Evolutionary conservation across 2,797 vertebrate species (phyloP).

Genomic region (Dryobates pubescens): DNA sequence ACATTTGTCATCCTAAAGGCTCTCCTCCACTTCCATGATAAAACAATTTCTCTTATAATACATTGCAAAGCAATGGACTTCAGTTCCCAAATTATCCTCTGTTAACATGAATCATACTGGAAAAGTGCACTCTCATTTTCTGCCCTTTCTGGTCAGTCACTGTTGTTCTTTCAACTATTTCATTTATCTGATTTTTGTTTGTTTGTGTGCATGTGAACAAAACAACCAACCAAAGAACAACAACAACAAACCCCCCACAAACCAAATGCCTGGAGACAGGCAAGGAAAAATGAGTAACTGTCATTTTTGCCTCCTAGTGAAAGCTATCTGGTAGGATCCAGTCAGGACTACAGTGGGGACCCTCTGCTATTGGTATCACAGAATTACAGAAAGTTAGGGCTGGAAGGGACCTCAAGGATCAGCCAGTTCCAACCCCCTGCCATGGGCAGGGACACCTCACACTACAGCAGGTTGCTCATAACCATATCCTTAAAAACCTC

Average conservation of each 20-base stretch:
- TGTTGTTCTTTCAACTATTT: background rate
- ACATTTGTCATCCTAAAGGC: slow-evolving; percentile 39
- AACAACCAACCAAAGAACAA: background rate
- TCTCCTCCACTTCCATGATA: background rate
- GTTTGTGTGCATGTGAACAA: background rate
- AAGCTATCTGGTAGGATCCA: background rate
- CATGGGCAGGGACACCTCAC: too few species aligned
- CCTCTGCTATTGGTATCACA: background rate
- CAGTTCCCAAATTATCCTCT: background rate
- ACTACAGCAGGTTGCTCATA: too few species aligned
- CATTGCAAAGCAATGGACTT: slow-evolving; percentile 18
- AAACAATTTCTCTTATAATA: slow-evolving; percentile 14
- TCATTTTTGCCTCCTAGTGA: background rate
- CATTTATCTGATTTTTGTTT: background rate
- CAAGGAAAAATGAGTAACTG: background rate
- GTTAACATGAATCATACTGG: background rate
- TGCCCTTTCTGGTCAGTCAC: background rate
- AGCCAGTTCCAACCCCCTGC: too few species aligned
- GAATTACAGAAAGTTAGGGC: too few species aligned
- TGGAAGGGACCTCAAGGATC: too few species aligned
- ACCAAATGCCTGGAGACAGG: background rate
- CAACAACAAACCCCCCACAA: background rate
- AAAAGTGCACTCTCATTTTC: background rate
- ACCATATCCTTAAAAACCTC: too few species aligned
- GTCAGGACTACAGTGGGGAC: background rate